phyloP scores from a whole-genome alignment of 1,140 invertebrate species.

The Stegodyphus dumicola region DNA sequence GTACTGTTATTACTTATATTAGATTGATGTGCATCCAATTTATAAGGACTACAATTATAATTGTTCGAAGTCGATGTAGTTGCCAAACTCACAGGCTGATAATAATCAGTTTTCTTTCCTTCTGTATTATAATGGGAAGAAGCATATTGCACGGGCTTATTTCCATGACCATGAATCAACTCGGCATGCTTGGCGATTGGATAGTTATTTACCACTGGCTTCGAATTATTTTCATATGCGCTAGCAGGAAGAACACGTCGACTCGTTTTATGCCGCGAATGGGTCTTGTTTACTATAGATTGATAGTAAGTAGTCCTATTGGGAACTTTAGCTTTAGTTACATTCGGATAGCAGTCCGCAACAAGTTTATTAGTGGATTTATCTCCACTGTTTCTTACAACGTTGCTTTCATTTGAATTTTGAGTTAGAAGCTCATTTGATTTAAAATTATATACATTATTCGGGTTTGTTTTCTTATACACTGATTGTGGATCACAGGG shows the following conservation, averaged over 20 bases:
- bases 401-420: background rate
- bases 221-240: slow-evolving; percentile 36
- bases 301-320: slow-evolving; percentile 54
- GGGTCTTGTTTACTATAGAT: slow-evolving; percentile 47
- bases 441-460: slow-evolving; percentile 45
- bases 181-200: background rate
- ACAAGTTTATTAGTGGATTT: slow-evolving; percentile 13
- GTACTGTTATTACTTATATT: slow-evolving; percentile 16
- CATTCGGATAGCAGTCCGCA: slow-evolving; percentile 12
- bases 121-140: slow-evolving; percentile 34
- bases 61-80: slow-evolving; percentile 5
- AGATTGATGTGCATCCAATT: slow-evolving; percentile 23
- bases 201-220: slow-evolving; percentile 40
- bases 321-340: slow-evolving; percentile 30
- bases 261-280: slow-evolving; percentile 51
- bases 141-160: slow-evolving; percentile 30
- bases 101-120: slow-evolving; percentile 37
- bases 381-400: slow-evolving; percentile 1
- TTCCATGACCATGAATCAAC: background rate
- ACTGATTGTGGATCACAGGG: slow-evolving; percentile 41
- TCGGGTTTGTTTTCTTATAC: slow-evolving; percentile 22
- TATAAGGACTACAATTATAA: slow-evolving; percentile 36
- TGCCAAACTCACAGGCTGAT: slow-evolving; percentile 2
- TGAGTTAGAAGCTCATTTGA: slow-evolving; percentile 43
- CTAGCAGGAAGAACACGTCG: slow-evolving; percentile 47